phyloP scores from a whole-genome alignment of 2,888 invertebrate species.

The Sepiola atlantica region DNA sequence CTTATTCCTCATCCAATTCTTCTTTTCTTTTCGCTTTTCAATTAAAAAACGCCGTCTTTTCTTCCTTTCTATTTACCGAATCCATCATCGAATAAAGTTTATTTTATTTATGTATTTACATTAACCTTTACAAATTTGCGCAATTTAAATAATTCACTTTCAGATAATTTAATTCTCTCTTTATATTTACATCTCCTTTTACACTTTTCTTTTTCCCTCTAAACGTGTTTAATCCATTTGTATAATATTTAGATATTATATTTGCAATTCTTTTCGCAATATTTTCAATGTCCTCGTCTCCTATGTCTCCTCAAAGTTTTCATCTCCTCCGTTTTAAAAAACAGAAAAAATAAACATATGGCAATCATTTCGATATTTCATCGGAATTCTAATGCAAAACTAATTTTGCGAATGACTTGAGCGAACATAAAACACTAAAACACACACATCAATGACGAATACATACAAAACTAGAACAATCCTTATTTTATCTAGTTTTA shows the following conservation, averaged over 20 bases:
- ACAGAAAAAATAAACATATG: neutral
- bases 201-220: neutral
- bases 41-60: neutral
- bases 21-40: neutral
- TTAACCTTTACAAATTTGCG: neutral
- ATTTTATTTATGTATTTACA: neutral
- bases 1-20: neutral
- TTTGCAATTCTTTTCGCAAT: neutral
- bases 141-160: neutral
- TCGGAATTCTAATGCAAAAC: conserved; percentile 15
- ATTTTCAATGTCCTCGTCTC: neutral
- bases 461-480: neutral
- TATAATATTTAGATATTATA: neutral
- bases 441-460: neutral
- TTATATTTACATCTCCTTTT: neutral
- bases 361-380: neutral
- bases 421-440: neutral
- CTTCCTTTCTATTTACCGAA: neutral
- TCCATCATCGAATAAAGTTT: neutral
- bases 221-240: neutral
- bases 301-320: neutral
- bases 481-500: neutral
- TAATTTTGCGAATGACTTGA: neutral
- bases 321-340: neutral
- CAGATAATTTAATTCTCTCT: neutral